Evolutionary conservation across 1,140 invertebrate genomes (phyloP), one percentile per base, ranked within the genome.

Genomic region (Rhopalosiphum padi): DNA sequence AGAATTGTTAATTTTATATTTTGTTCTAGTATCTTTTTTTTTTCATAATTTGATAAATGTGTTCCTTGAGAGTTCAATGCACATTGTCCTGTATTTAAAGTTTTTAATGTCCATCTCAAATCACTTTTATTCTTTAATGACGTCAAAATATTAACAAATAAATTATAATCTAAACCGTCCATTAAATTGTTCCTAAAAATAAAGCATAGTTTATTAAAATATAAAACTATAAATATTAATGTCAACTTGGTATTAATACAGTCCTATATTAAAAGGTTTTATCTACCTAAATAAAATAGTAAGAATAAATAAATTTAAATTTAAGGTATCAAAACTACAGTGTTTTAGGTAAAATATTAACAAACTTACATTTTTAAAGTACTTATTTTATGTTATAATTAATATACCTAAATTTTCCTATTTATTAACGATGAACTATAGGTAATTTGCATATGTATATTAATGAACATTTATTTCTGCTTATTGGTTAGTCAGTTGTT

Each of bases 21-120:
- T 30, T 85, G n/a, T 93, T 93, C 77, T 1, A 92, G 68, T 48
- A 92, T 35, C 51, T 92, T 92, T 25, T 37, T 51, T 83, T 92
- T 92, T 37, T 92, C 30, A 83, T 48, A 15, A 51, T 25, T 51
- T 37, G 90, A 51, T 83, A 92, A 37, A 18, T 35, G 6, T 51
- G 2, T 48, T 25, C 37, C 30, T 82, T 25, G 43, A 46, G 55
- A 91, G 23, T 37, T 83, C 0, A 83, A 11, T 8, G 37, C 1
- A 11, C 2, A 46, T 77, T 68, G 43, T 30, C 48, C 68, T 37
- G 68, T 37, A 35, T 91, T n/a, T 25, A 93, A 37, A 22, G 48
- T n/a, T 41, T 93, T 93, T 4, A 93, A 25, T 25, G 35, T 9
- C 91, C 91, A 93, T 53, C n/a, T 93, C 41, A 93, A 22, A 2